phyloP scores from a whole-genome alignment of 2,113 vertebrate genomes.

The Cyanoliseus patagonus region DNA sequence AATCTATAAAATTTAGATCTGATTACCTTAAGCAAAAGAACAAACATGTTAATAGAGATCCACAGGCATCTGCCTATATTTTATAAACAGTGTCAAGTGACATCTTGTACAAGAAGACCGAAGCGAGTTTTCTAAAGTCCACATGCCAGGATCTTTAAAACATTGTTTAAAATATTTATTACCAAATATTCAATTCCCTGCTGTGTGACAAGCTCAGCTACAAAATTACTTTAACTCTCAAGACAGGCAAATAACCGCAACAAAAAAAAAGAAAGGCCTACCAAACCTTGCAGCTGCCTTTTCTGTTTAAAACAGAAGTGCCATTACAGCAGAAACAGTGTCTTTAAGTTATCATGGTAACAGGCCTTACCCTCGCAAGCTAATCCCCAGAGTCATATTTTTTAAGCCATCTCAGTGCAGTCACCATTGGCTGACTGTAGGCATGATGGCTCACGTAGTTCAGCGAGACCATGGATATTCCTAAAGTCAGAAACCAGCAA shows the following conservation, averaged over 20 bases:
- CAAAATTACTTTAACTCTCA: conserved; percentile 16
- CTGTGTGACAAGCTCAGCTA: background rate
- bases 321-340: background rate
- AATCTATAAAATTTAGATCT: background rate
- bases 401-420: background rate
- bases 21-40: background rate
- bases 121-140: background rate
- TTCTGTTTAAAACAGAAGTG: background rate
- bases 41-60: background rate
- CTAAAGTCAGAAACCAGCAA: conserved; percentile 53
- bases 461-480: conserved; percentile 37
- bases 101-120: background rate
- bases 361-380: background rate
- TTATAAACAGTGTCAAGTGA: conserved; percentile 14
- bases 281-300: background rate
- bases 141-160: background rate
- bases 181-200: background rate
- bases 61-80: background rate
- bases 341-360: background rate
- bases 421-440: background rate
- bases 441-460: background rate
- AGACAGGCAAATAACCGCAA: conserved; percentile 12
- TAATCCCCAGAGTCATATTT: background rate
- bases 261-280: background rate
- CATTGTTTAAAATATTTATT: background rate